These are phyloP conservation scores for Zophobas morio DNA, from an alignment of 1,140 invertebrate species.

Conservation along the genomic window DNA sequence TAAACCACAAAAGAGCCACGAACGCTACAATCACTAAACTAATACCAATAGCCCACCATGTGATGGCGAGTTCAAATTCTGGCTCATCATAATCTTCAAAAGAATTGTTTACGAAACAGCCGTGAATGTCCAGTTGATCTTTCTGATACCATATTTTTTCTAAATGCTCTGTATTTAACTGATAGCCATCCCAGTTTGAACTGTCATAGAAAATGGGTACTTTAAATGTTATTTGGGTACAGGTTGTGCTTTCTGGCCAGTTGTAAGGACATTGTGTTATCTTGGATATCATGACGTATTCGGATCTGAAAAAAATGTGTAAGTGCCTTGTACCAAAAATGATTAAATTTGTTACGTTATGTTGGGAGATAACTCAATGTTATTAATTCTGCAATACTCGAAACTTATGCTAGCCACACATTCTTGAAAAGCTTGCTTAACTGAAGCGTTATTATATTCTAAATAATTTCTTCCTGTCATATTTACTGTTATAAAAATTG, in stretches of 20 bases:
- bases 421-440: slow-evolving; percentile 10
- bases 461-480: slow-evolving; percentile 7
- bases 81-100: slow-evolving; percentile 26
- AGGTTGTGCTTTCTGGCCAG: slow-evolving; percentile 21
- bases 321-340: not conserved
- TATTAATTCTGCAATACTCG: slow-evolving; percentile 16
- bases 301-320: slow-evolving; percentile 9
- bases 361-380: not conserved
- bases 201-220: slow-evolving; percentile 32
- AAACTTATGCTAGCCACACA: slow-evolving; percentile 14
- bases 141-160: slow-evolving; percentile 24
- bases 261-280: slow-evolving; percentile 19
- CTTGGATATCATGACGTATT: slow-evolving; percentile 20
- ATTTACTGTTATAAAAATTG: slow-evolving; percentile 23
- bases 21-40: slow-evolving; percentile 3
- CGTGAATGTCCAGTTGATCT: slow-evolving; percentile 14
- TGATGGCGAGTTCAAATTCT: slow-evolving; percentile 9
- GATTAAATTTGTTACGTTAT: slow-evolving; percentile 30
- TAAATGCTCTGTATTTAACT: slow-evolving; percentile 10
- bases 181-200: slow-evolving; percentile 7
- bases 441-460: not conserved
- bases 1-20: slow-evolving; percentile 19
- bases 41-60: slow-evolving; percentile 41
- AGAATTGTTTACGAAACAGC: slow-evolving; percentile 8
- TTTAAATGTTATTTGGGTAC: slow-evolving; percentile 17